Percentiles rank a stretch among this genome's conserved stretches.
Conservation (phyloP, 2,113 vertebrate species). For the Odocoileus hemionus region DNA sequence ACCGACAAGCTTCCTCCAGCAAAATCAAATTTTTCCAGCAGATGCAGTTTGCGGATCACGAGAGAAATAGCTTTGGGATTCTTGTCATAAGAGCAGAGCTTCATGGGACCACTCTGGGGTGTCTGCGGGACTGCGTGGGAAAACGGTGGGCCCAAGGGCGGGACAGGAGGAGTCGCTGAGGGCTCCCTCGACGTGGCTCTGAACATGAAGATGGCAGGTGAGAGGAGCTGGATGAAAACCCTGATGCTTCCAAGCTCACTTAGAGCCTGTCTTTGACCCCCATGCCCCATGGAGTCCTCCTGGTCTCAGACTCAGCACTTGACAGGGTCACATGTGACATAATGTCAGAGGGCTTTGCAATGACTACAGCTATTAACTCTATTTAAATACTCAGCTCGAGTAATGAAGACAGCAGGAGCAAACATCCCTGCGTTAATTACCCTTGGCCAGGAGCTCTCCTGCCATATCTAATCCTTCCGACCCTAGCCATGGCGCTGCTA, state of each 20-base stretch:
- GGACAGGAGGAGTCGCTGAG: rapidly evolving
- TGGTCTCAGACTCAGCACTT: not conserved
- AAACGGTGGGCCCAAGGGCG: not conserved
- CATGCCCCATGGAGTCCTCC: not conserved
- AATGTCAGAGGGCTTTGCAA: not conserved
- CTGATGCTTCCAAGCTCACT: not conserved
- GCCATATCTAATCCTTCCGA: not conserved
- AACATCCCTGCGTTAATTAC: not conserved
- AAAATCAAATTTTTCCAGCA: not conserved
- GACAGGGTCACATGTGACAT: not conserved
- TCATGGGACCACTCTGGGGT: rapidly evolving
- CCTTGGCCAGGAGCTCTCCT: not conserved
- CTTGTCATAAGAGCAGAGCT: not conserved
- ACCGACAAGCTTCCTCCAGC: not conserved
- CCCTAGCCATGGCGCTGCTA: rapidly evolving
- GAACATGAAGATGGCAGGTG: not conserved
- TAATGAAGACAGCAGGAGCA: not conserved
- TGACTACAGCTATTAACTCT: not conserved
- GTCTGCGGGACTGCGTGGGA: not conserved
- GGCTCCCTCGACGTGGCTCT: not conserved
- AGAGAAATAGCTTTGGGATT: not conserved
- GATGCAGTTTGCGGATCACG: not conserved
- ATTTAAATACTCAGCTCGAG: not conserved
- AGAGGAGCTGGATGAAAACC: not conserved
- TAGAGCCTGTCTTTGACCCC: not conserved